Evolutionary conservation across 2,113 vertebrate species (phyloP).

Genomic region (Zeus faber): DNA sequence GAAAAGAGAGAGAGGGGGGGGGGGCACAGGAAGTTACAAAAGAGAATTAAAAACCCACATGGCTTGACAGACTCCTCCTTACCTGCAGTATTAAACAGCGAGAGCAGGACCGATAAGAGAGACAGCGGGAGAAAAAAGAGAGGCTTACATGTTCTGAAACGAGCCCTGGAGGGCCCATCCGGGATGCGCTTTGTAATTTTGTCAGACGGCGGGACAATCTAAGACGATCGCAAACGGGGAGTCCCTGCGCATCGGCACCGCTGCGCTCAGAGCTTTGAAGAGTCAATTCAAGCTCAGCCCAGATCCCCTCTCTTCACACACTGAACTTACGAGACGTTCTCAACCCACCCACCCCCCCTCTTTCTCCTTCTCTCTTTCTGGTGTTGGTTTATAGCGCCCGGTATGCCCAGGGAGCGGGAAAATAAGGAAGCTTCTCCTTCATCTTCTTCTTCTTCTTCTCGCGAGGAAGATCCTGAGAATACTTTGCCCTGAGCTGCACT

Average conservation of each 20-base stretch:
- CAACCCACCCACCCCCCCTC: slow-evolving; percentile 1
- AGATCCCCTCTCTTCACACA: slow-evolving; percentile 15
- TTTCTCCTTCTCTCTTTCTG: not conserved
- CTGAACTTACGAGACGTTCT: no score
- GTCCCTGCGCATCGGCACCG: not conserved
- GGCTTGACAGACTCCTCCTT: slow-evolving; percentile 3
- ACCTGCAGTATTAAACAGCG: no score
- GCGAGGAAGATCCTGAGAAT: slow-evolving; percentile 15
- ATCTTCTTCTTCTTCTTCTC: slow-evolving; percentile 39
- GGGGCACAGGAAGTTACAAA: not conserved
- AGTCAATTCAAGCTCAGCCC: no score
- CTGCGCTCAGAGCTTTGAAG: slow-evolving; percentile 1
- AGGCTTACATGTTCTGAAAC: not conserved
- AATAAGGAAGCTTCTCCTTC: no score
- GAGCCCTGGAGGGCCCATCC: slow-evolving; percentile 4
- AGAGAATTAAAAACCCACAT: not conserved
- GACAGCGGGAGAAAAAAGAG: not conserved
- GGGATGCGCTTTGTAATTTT: not conserved
- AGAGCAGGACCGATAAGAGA: not conserved
- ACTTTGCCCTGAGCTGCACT: slow-evolving; percentile 7
- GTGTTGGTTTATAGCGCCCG: not conserved
- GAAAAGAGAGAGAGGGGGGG: slow-evolving; percentile 5
- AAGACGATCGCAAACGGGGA: not conserved
- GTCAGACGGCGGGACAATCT: not conserved
- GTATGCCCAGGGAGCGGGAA: slow-evolving; percentile 38